Evolutionary conservation across 2,113 vertebrate genomes (phyloP), one percentile per base, ranked within the genome.

Genomic region (Campylorhamphus procurvoides): DNA sequence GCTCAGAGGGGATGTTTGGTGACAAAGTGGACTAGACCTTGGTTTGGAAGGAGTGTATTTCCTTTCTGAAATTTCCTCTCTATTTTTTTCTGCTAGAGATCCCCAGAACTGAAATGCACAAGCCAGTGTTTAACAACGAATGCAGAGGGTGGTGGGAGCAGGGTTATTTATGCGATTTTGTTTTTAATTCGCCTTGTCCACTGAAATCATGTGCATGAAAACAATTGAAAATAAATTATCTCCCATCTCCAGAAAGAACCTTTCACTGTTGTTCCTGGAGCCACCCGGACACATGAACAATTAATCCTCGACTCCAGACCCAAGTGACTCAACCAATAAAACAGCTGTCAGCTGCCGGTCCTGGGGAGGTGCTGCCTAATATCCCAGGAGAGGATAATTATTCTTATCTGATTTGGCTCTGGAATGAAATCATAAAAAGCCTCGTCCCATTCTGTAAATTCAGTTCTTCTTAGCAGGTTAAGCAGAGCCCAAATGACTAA

Each of bases 391-490:
- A 98, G 93, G 96, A 97, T 99, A 98, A 97, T 98, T 98, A 98
- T 98, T 98, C 98, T 98, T 98, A 99, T 99, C 98, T 98, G 98
- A 98, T 99, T 99, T 98, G 98, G 98, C 97, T 98, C 97, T 98
- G 98, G 98, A 99, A 99, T 98, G 98, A 99, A 99, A 99, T 99
- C 98, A 98, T 98, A 97, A 98, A 97, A 96, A 97, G 98, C 97
- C 96, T 96, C 97, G 79, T 96, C 96, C 96, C 97, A 94, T 98
- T 98, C 97, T 97, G 96, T 84, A 97, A 97, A 98, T 97, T 95
- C 95, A 97, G 97, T 98, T 97, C 97, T 97, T 98, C 98, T 96
- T 98, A 98, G 98, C 80, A 97, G 98, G 96, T 97, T 97, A 98
- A 97, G 91, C 97, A 97, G 94, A 90, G 94, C 96, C 97, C 97